Percentiles rank a stretch among this genome's conserved stretches.
Conservation (phyloP, 2,888 invertebrate genomes). For the Hololepta plana region DNA sequence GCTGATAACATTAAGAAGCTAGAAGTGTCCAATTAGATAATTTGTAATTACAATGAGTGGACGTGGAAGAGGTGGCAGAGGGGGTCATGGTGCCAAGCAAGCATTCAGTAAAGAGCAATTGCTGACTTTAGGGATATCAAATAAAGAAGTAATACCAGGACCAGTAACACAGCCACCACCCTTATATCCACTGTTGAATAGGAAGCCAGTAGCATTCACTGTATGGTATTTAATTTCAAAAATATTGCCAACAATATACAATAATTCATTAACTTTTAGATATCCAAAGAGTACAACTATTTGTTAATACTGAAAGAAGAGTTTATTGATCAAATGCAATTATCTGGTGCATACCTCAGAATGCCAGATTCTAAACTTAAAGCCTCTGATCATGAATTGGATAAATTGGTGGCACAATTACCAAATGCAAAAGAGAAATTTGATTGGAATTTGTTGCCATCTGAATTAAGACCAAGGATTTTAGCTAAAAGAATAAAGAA, state of each 20-base stretch:
- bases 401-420: constrained; percentile 33
- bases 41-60: constrained; percentile 22
- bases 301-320: constrained; percentile 54
- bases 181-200: constrained; percentile 21
- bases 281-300: constrained; percentile 38
- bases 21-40: constrained; percentile 19
- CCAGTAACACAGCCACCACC: constrained; percentile 25
- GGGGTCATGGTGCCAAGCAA: constrained; percentile 18
- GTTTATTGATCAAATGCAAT: constrained; percentile 50
- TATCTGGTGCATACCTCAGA: constrained; percentile 43
- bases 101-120: constrained; percentile 39
- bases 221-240: constrained; percentile 12
- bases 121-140: constrained; percentile 34
- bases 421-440: constrained; percentile 28
- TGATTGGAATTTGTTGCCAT: constrained; percentile 43
- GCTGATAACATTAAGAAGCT: constrained; percentile 20
- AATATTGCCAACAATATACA: neutral
- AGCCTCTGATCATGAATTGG: constrained; percentile 37
- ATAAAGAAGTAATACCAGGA: constrained; percentile 29
- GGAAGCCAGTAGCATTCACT: constrained; percentile 21
- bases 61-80: constrained; percentile 29
- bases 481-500: constrained; percentile 21
- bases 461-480: constrained; percentile 38
- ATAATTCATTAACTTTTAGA: constrained; percentile 12
- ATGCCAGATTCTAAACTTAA: constrained; percentile 28